These are phyloP conservation scores for Loxodonta africana DNA, from an alignment of 2,113 vertebrate genomes.

Conservation along the genomic window DNA sequence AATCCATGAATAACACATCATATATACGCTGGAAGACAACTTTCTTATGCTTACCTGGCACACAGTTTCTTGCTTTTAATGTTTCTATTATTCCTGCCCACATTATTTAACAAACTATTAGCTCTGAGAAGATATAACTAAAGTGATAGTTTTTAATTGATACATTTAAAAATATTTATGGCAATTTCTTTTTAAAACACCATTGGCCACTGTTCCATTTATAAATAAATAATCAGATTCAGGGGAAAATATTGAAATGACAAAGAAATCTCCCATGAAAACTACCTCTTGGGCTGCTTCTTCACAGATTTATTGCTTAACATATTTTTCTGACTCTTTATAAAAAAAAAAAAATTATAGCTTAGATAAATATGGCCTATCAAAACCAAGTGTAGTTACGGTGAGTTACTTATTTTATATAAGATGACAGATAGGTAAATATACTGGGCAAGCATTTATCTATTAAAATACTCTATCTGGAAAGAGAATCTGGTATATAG, in stretches of 20 bases:
- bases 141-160: neutral
- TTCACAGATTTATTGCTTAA: neutral
- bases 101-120: conserved; percentile 3
- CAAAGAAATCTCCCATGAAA: conserved; percentile 28
- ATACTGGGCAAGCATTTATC: neutral
- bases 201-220: neutral
- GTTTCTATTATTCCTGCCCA: neutral
- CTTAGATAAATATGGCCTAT: neutral
- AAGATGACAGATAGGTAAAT: conserved; percentile 32
- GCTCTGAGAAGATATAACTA: neutral
- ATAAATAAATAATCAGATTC: neutral
- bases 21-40: neutral
- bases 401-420: conserved; percentile 32
- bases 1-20: neutral
- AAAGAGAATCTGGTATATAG: conserved; percentile 17
- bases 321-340: neutral
- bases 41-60: neutral
- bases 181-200: conserved; percentile 42
- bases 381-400: neutral
- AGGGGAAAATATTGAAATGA: neutral
- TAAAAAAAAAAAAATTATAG: neutral
- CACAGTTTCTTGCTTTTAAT: neutral
- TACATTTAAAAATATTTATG: conserved; percentile 46
- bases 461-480: conserved; percentile 29
- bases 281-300: neutral